Base-by-base conservation (phyloP, 2,797 vertebrate species). In the Pipistrellus pygmaeus region DNA sequence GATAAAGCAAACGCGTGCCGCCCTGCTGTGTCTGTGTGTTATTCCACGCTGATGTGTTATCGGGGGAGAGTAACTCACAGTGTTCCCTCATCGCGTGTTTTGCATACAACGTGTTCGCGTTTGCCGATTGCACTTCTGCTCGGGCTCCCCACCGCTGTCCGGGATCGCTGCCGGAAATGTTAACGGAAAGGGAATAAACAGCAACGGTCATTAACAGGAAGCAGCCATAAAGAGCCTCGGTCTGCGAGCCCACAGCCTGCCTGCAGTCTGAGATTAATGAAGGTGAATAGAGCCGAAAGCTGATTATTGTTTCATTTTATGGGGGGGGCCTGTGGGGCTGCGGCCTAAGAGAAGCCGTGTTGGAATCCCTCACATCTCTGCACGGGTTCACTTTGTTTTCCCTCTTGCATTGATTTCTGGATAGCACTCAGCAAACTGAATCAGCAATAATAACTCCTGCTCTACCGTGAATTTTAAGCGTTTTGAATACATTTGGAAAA, bases 191-290 rank as follows among this genome's bases (percentile, higher is more conserved):
- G 92, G 77, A 89, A 72, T 94, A 95, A 93, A 96, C 82, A 95
- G 97, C 96, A 98, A 97, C 92, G 97, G 95, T 96, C 91, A 97
- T 98, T 98, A 98, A 97, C 97, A 96, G 92, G 93, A 97, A 98
- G 95, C 93, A 97, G 97, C 95, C 97, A 97, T 96, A 97, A 98
- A 95, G 95, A 90, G 96, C 92, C 95, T 96, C 97, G 97, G 96
- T 97, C 97, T 97, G 89, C 97, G 98, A 97, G 96, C 92, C 97
- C 88, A 95, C 96, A 97, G 95, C 97, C 96, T 97, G 93, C 97
- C 97, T 96, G 92, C 51, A 93, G 95, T 97, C 98, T 97, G 98
- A 97, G 98, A 98, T 98, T 97, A 98, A 98, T 98, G 97, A 95
- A 97, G 95, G 97, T 69, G 82, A 95, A 91, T 92, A 93, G 90